phyloP scores from a whole-genome alignment of 64 coral and sea anemone genomes.

The Dendrophyllia cribrosa region DNA sequence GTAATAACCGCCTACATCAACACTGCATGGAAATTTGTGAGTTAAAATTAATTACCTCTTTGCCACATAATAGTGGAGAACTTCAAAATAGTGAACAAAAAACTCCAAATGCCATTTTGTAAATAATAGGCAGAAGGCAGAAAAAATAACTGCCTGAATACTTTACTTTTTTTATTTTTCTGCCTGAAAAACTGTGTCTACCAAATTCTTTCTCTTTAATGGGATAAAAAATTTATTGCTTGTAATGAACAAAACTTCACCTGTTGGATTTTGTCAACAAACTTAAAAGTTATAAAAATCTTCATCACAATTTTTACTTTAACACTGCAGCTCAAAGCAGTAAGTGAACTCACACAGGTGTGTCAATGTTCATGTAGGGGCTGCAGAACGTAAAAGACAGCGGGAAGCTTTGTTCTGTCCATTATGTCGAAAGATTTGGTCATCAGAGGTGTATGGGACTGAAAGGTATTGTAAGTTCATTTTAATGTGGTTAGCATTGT shows the following conservation, averaged over 20 bases:
- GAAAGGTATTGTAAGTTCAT: constrained; percentile 23
- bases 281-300: no score
- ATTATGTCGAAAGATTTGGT: constrained; percentile 88
- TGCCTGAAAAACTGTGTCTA: no score
- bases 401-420: constrained; percentile 91
- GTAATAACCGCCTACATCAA: constrained; percentile 94
- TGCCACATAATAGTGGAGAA: neutral
- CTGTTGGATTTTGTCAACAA: no score
- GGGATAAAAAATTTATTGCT: no score
- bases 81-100: no score
- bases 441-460: constrained; percentile 57
- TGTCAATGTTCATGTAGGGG: constrained; percentile 64
- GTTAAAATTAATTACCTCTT: constrained; percentile 8
- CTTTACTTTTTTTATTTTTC: neutral
- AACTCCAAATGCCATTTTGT: no score
- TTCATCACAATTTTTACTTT: no score
- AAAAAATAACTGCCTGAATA: neutral
- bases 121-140: no score
- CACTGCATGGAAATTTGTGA: constrained; percentile 99
- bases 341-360: neutral
- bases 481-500: no score
- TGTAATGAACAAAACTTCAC: no score
- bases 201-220: no score
- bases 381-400: constrained; percentile 88
- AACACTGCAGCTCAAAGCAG: neutral